Percentiles rank a stretch among this genome's conserved stretches.
Evolutionary conservation across 1,140 invertebrate genomes (phyloP).

Genomic region (Aphelinus atriplicis): DNA sequence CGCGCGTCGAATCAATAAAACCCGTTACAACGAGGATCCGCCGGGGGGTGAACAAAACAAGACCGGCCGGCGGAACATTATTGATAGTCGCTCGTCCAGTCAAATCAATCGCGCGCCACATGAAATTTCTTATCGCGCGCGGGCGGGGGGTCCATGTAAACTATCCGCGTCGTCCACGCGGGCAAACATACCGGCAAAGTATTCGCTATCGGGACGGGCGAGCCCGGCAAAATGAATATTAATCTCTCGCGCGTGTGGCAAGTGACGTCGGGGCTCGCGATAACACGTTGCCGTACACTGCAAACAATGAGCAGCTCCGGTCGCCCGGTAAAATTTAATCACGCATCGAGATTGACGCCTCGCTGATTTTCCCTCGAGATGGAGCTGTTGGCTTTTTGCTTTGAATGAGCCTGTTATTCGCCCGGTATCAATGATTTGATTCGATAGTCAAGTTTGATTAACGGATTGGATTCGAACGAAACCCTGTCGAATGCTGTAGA

Average conservation of each 20-base stretch:
- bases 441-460: no score
- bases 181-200: no score
- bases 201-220: conserved; percentile 34
- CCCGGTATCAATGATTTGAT: no score
- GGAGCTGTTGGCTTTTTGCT: no score
- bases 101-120: conserved; percentile 9
- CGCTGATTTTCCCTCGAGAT: no score
- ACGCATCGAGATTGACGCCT: background rate
- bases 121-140: conserved; percentile 5
- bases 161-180: background rate
- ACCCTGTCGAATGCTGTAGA: no score
- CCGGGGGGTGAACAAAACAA: background rate
- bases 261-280: conserved; percentile 8
- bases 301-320: background rate
- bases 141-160: background rate
- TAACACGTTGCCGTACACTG: background rate
- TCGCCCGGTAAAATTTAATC: conserved; percentile 25
- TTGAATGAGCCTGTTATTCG: no score
- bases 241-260: conserved; percentile 37
- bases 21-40: background rate
- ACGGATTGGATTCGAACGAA: no score
- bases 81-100: background rate
- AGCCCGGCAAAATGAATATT: conserved; percentile 44
- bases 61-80: background rate
- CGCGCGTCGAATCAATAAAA: conserved; percentile 13